Conservation (phyloP, 2,888 invertebrate species). For the Tribolium freemani region DNA sequence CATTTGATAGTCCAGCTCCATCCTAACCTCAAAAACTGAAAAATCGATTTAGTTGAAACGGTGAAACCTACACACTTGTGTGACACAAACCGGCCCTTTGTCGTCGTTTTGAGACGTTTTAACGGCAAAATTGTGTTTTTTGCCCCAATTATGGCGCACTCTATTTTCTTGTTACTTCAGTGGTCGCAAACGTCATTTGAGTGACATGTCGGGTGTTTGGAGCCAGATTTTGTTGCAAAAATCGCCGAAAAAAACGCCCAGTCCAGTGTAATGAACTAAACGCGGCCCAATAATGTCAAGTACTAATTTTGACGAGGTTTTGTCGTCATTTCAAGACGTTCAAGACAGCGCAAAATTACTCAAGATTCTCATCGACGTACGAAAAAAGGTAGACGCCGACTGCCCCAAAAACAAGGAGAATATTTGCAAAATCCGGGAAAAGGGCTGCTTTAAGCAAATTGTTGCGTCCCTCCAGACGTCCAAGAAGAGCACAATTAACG, state of each 20-base stretch:
- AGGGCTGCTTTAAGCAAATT: conserved; percentile 66
- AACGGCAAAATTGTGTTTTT: neutral
- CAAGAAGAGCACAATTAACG: conserved; percentile 79
- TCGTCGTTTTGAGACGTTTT: neutral
- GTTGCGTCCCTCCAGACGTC: conserved; percentile 76
- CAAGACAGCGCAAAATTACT: conserved; percentile 53
- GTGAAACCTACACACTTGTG: neutral
- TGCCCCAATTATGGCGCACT: neutral
- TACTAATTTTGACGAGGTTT: conserved; percentile 17
- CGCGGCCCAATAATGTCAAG: neutral
- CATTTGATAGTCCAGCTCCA: conserved; percentile 62
- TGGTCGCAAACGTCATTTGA: conserved; percentile 8
- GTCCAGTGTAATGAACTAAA: neutral
- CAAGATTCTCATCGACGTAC: conserved; percentile 60
- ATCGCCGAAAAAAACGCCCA: conserved; percentile 11
- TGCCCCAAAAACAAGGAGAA: conserved; percentile 58
- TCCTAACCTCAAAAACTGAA: conserved; percentile 33
- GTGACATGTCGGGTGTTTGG: conserved; percentile 12
- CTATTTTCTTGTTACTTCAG: conserved; percentile 12
- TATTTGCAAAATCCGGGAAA: conserved; percentile 61
- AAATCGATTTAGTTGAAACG: neutral
- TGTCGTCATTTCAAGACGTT: conserved; percentile 41
- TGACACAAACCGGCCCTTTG: neutral
- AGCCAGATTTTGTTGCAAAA: conserved; percentile 10
- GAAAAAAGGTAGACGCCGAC: conserved; percentile 59